These are phyloP conservation scores for Autographa gamma DNA, from an alignment of 2,888 invertebrate species.

Conservation along the genomic window DNA sequence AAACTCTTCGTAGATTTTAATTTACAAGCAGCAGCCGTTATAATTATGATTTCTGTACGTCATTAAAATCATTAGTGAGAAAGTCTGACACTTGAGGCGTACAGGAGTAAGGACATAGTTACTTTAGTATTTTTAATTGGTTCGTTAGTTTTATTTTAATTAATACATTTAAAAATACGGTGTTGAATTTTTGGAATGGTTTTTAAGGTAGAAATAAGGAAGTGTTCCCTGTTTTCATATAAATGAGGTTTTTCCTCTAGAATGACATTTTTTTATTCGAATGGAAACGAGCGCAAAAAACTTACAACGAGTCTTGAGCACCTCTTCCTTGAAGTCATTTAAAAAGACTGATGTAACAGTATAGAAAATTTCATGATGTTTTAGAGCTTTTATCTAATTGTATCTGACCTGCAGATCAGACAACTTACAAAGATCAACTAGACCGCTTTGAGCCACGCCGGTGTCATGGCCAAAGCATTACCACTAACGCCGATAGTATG, in stretches of 20 bases:
- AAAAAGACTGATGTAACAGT: no score
- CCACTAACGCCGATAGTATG: neutral
- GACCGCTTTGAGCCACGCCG: neutral
- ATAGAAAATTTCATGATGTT: neutral
- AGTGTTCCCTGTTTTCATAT: no score
- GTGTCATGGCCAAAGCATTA: neutral
- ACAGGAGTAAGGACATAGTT: neutral
- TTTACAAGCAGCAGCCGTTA: neutral
- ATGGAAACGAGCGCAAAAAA: no score
- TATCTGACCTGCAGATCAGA: neutral
- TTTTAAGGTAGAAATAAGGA: no score
- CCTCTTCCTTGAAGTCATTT: no score
- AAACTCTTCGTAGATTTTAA: neutral
- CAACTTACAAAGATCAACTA: neutral
- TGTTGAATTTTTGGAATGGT: neutral
- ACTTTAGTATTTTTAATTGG: conserved; percentile 5
- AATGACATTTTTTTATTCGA: no score
- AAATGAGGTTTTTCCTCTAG: no score
- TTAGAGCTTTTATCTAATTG: neutral
- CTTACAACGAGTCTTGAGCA: no score
- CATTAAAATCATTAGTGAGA: conserved; percentile 6
- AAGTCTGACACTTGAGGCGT: neutral
- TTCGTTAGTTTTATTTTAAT: neutral
- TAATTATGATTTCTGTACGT: neutral
- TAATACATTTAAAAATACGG: neutral